Base-by-base conservation (phyloP, 2,888 invertebrate species). In the Apotomis betuletana region DNA sequence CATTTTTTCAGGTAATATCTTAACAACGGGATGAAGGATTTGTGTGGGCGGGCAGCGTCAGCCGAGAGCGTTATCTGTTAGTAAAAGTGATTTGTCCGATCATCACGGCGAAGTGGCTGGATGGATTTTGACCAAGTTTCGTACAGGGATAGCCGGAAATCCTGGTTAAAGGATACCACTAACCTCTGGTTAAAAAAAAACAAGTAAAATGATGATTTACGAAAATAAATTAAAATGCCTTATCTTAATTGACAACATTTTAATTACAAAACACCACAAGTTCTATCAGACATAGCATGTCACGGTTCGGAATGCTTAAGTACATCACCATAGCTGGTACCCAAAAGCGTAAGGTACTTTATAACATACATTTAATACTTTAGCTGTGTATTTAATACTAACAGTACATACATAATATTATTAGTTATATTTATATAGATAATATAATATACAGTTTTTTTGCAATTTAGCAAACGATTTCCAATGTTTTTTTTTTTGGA, bases 251-350 rank as follows among this genome's bases (percentile, higher is more conserved):
- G 93, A 93, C 93, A 93, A 93, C 92, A 91, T 93, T 92, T 92
- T 93, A 91, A 91, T 92, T 92, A 92, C 89, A 92, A 92, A 92
- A 93, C 92, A 93, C 93, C 93, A 92, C 92, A 92, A 92, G 90
- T 89, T 91, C 88, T 91, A 91, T 90, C 83, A 82, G 88, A 90
- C 90, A 90, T 88, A 85, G 86, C 88, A 90, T 91, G 90, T 79
- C 90, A 82, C 86, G 80, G 87, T 83, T 86, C 85, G 81, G 87
- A 88, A 90, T 89, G 88, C 90, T 89, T 92, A 92, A 91, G 90
- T 91, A 92, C 91, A 88, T 87, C 83, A 88, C 87, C 89, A 82
- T 84, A 83, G 79, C 78, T 62, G 60, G 84, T 83, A 81, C 84
- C 89, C 87, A 85, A 85, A 83, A 90, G 89, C 87, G 85, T 86